phyloP scores from a whole-genome alignment of 2,797 vertebrate species.

The Sternarchorhynchus goeldii region DNA sequence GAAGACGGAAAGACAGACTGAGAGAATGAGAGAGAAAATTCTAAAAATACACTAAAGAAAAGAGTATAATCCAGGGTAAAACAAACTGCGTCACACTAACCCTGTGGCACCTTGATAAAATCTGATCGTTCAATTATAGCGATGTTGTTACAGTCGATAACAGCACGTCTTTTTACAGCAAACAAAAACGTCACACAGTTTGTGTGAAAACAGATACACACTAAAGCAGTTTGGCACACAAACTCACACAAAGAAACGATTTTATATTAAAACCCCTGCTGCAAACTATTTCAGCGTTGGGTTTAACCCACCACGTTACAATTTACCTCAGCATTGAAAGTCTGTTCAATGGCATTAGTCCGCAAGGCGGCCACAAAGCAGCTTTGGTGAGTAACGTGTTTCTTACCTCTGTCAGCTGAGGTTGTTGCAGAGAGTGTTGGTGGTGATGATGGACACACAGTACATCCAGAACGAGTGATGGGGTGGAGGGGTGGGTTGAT shows the following conservation, averaged over 20 bases:
- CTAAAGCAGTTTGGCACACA: background rate
- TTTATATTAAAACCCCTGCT: background rate
- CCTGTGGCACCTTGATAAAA: background rate
- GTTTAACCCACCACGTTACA: no score
- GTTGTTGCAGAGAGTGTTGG: conserved; percentile 75
- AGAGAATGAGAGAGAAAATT: background rate
- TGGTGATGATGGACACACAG: conserved; percentile 76
- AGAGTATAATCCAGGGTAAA: background rate
- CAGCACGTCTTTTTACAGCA: background rate
- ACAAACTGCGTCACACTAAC: background rate
- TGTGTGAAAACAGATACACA: background rate
- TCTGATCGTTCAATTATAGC: background rate
- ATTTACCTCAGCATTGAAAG: no score
- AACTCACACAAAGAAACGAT: background rate
- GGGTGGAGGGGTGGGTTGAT: conserved; percentile 47
- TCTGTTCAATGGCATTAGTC: no score
- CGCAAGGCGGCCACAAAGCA: background rate
- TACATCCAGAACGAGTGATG: conserved; percentile 72
- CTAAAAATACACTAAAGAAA: background rate
- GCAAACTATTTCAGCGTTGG: background rate
- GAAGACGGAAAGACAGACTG: background rate
- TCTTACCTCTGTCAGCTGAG: conserved; percentile 84
- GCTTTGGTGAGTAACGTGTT: conserved; percentile 47
- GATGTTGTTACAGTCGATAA: background rate
- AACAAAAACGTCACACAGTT: background rate